Evolutionary conservation across 2,797 vertebrate genomes (phyloP).

Genomic region (Lepus oiostolus): DNA sequence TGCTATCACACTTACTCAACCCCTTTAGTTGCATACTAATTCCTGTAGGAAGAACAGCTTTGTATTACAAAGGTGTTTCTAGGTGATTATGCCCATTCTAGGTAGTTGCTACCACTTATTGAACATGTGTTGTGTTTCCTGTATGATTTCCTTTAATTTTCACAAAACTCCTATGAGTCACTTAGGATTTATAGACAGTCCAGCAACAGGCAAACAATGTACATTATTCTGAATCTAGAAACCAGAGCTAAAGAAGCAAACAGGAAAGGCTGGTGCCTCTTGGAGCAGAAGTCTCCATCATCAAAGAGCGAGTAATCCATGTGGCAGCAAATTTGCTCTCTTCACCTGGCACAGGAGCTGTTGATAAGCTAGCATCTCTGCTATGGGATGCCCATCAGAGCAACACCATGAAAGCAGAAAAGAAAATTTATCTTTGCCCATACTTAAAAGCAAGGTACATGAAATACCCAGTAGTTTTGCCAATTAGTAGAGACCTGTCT

Average conservation of each 20-base stretch:
- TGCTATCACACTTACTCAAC: slow-evolving; percentile 33
- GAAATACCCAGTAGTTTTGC: slow-evolving; percentile 31
- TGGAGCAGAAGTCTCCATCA: neutral
- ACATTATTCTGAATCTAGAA: neutral
- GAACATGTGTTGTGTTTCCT: neutral
- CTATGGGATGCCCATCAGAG: rapidly evolving
- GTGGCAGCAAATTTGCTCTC: neutral
- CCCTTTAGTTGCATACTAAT: slow-evolving; percentile 43
- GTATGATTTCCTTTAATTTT: slow-evolving; percentile 51
- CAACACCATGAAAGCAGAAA: neutral
- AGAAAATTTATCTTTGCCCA: neutral
- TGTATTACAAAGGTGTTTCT: slow-evolving; percentile 63
- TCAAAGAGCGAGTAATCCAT: neutral
- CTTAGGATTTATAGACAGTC: neutral
- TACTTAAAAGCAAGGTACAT: neutral
- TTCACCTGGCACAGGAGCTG: neutral
- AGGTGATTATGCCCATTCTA: slow-evolving; percentile 61
- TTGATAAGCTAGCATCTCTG: neutral
- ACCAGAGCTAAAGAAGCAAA: neutral
- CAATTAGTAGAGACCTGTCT: neutral
- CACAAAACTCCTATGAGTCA: neutral
- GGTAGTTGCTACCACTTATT: slow-evolving; percentile 44
- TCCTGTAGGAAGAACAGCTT: slow-evolving; percentile 68
- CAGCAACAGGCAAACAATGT: neutral
- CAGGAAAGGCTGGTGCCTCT: neutral